Conservation (phyloP, 1,140 invertebrate species). For the Monochamus saltuarius region DNA sequence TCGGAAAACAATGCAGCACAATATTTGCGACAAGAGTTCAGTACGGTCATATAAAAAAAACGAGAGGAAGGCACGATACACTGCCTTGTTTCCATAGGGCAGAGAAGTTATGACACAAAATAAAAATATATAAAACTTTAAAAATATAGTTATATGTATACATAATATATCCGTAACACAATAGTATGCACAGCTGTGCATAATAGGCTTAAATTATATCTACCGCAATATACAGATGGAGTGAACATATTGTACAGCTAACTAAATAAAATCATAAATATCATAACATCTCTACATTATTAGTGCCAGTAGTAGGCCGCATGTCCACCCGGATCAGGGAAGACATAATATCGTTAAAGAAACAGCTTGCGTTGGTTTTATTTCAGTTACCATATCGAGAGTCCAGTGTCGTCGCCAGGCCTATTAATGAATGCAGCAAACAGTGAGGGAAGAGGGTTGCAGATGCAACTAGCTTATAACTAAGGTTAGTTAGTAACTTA, state of each 20-base stretch:
- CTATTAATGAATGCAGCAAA: constrained; percentile 53
- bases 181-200: constrained; percentile 8
- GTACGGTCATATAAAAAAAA: constrained; percentile 46
- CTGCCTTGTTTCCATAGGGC: constrained; percentile 40
- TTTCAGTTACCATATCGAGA: constrained; percentile 47
- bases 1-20: constrained; percentile 11
- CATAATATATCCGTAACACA: constrained; percentile 10
- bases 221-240: constrained; percentile 27
- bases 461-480: constrained; percentile 32
- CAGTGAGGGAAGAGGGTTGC: constrained; percentile 51
- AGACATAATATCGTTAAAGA: constrained; percentile 41
- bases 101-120: constrained; percentile 49
- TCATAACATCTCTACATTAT: constrained; percentile 48
- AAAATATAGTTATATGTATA: constrained; percentile 15
- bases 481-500: constrained; percentile 35
- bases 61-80: constrained; percentile 48
- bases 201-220: constrained; percentile 11
- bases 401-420: constrained; percentile 53
- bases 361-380: constrained; percentile 37
- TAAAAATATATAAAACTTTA: constrained; percentile 31
- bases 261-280: constrained; percentile 33
- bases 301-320: constrained; percentile 45
- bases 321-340: constrained; percentile 33
- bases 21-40: constrained; percentile 31
- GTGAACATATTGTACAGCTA: constrained; percentile 32